These are phyloP conservation scores for Pyrgus malvae DNA, from an alignment of 2,888 invertebrate genomes.

Conservation along the genomic window DNA sequence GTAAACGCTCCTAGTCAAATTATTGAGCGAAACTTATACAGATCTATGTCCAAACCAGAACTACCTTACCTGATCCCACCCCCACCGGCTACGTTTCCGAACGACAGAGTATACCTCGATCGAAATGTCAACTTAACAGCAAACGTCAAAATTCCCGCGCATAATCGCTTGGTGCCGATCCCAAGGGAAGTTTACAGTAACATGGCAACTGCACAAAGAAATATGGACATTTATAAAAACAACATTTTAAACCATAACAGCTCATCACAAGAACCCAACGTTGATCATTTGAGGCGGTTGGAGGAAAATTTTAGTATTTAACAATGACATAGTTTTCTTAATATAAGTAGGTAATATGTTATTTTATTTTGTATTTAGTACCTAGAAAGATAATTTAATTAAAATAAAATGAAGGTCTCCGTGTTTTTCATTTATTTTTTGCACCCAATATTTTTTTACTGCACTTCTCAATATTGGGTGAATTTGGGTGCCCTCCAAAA, in stretches of 20 bases:
- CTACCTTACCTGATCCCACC: slow-evolving; percentile 55
- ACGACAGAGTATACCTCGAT: slow-evolving; percentile 57
- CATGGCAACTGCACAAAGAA: slow-evolving; percentile 64
- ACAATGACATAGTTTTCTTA: neutral
- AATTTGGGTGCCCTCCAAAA: no score
- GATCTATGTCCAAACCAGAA: slow-evolving; percentile 62
- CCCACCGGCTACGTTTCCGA: slow-evolving; percentile 53
- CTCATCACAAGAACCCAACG: slow-evolving; percentile 60
- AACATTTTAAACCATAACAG: slow-evolving; percentile 68
- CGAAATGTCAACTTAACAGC: slow-evolving; percentile 50
- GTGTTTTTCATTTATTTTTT: no score
- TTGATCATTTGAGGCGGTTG: slow-evolving; percentile 73
- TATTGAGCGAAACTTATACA: slow-evolving; percentile 56
- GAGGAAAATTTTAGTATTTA: slow-evolving; percentile 79
- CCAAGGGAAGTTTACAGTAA: slow-evolving; percentile 70
- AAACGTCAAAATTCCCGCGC: slow-evolving; percentile 64
- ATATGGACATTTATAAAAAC: slow-evolving; percentile 69
- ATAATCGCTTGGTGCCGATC: slow-evolving; percentile 53
- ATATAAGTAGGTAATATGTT: neutral
- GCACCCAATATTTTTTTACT: no score
- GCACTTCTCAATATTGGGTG: no score
- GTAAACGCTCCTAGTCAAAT: slow-evolving; percentile 48
- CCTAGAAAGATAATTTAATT: no score
- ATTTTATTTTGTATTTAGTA: neutral
- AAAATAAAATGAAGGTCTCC: no score